A percentile compares a stretch with the other conserved stretches of the same genome.
These are phyloP conservation scores for Ganaspis brasiliensis DNA, from an alignment of 2,888 invertebrate species.

Conservation along the genomic window DNA sequence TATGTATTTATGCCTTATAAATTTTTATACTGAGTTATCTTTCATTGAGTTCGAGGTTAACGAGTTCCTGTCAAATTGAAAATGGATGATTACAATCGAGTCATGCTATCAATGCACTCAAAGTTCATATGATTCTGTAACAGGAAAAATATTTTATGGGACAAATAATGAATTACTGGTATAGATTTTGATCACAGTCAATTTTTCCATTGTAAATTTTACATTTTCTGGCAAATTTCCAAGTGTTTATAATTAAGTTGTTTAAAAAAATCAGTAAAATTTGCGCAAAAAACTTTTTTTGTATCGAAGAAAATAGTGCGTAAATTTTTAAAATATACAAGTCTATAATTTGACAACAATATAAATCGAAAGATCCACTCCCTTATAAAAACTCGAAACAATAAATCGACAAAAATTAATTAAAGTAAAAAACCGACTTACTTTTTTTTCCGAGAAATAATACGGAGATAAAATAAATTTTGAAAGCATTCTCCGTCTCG, in stretches of 20 bases:
- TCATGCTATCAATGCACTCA: conserved; percentile 24
- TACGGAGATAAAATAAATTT: conserved; percentile 14
- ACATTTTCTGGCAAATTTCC: background rate
- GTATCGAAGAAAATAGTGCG: no score
- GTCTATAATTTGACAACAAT: no score
- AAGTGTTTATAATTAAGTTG: background rate
- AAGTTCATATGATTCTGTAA: background rate
- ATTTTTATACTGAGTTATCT: conserved; percentile 38
- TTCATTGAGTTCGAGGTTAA: conserved; percentile 39
- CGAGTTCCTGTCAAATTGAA: conserved; percentile 36
- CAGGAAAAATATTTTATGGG: no score
- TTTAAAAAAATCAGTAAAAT: background rate
- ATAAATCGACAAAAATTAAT: no score
- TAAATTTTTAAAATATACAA: no score
- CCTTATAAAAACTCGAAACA: no score
- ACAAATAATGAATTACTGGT: no score
- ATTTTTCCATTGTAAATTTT: background rate
- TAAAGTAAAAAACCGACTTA: no score
- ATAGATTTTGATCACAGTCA: no score
- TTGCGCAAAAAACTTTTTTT: no score
- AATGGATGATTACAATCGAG: conserved; percentile 28
- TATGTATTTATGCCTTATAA: conserved; percentile 52
- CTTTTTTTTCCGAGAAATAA: background rate
- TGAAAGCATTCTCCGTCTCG: conserved; percentile 19
- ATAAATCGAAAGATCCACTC: no score